Percentiles rank a stretch among this genome's conserved stretches.
Evolutionary conservation across 2,888 invertebrate species (phyloP).

Genomic region (Mechanitis messenoides): DNA sequence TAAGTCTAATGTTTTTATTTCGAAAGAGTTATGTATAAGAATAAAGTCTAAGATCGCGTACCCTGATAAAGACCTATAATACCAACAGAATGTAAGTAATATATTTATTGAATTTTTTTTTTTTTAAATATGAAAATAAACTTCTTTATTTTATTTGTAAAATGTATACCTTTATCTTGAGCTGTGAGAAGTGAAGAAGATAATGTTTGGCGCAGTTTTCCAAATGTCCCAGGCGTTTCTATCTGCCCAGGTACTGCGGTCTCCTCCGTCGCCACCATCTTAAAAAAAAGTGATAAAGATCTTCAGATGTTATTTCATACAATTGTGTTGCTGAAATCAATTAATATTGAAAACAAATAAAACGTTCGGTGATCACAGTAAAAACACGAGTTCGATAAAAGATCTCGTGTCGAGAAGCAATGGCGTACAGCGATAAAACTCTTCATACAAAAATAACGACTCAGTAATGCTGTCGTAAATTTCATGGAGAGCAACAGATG

Average conservation of each 20-base stretch:
- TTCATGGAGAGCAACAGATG: constrained; percentile 76
- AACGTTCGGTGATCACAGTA: constrained; percentile 39
- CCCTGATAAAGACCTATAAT: too few species aligned
- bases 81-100: too few species aligned
- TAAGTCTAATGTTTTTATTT: constrained; percentile 6
- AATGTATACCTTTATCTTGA: constrained; percentile 84
- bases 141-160: neutral
- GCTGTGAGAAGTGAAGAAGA: constrained; percentile 88
- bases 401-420: constrained; percentile 53
- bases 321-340: neutral
- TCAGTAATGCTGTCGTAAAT: constrained; percentile 71
- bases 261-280: constrained; percentile 92
- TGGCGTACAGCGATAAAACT: constrained; percentile 59
- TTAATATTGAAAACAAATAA: constrained; percentile 29
- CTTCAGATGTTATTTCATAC: neutral
- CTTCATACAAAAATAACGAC: constrained; percentile 73
- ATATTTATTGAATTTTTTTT: neutral
- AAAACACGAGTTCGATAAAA: constrained; percentile 49
- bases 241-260: constrained; percentile 78
- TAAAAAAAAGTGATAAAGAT: constrained; percentile 30
- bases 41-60: too few species aligned
- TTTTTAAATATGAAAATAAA: neutral
- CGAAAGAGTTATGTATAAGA: too few species aligned
- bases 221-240: constrained; percentile 84
- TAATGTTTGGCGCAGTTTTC: constrained; percentile 88